phyloP scores from a whole-genome alignment of 2,888 invertebrate genomes.

The Patella pellucida region DNA sequence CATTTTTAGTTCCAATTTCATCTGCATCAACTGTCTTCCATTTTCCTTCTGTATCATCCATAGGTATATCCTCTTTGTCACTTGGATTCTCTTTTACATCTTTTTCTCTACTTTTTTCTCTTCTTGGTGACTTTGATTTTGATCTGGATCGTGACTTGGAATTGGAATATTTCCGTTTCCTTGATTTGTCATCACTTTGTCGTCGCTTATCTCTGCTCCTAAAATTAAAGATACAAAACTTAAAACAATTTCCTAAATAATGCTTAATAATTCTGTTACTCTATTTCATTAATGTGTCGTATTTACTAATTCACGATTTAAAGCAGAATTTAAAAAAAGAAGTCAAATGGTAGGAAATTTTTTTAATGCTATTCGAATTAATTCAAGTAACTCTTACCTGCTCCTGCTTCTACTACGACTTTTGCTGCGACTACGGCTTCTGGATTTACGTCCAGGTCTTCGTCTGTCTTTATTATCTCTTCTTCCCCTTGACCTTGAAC shows the following conservation, averaged over 20 bases:
- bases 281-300: no score
- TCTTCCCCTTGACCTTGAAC: conserved; percentile 23
- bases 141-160: neutral
- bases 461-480: conserved; percentile 24
- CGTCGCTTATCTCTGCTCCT: neutral
- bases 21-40: neutral
- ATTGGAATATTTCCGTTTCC: neutral
- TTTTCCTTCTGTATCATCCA: neutral
- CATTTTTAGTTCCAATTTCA: neutral
- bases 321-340: no score
- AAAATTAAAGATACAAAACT: no score
- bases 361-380: no score
- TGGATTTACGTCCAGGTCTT: conserved; percentile 12
- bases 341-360: no score
- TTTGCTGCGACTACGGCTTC: conserved; percentile 36
- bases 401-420: conserved; percentile 42
- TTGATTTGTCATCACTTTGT: neutral
- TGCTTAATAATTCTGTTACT: no score
- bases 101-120: neutral
- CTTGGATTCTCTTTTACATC: neutral
- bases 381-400: no score
- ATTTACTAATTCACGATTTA: no score
- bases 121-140: neutral
- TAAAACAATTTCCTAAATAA: no score
- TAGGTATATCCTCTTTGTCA: neutral